phyloP scores from a whole-genome alignment of 2,797 vertebrate genomes.

The Erethizon dorsatum region DNA sequence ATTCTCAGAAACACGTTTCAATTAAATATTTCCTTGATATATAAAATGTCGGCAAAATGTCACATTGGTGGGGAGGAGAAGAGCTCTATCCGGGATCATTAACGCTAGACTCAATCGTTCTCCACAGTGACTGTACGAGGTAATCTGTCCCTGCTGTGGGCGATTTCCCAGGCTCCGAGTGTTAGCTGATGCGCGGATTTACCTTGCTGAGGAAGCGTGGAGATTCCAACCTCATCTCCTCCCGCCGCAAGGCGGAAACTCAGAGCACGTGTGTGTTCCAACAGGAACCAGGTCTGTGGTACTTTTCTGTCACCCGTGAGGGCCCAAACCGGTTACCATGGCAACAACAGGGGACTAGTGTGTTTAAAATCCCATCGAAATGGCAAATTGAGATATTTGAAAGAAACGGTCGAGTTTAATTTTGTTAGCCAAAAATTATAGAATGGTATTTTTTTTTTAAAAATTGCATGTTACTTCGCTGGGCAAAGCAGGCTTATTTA shows the following conservation, averaged over 20 bases:
- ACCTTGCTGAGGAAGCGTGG: constrained; percentile 84
- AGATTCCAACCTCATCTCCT: constrained; percentile 82
- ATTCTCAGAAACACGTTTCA: constrained; percentile 86
- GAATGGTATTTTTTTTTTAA: neutral
- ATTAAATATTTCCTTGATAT: constrained; percentile 86
- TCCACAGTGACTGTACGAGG: constrained; percentile 68
- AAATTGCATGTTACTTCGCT: constrained; percentile 3
- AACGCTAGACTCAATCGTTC: constrained; percentile 74
- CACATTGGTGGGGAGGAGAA: constrained; percentile 83
- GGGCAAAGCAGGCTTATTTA: neutral
- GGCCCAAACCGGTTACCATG: constrained; percentile 89
- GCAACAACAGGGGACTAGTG: constrained; percentile 87
- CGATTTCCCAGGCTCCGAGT: constrained; percentile 74
- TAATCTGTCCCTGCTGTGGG: constrained; percentile 86
- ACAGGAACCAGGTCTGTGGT: constrained; percentile 87
- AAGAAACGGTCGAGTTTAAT: constrained; percentile 85
- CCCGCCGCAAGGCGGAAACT: constrained; percentile 79
- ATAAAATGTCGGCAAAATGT: constrained; percentile 86
- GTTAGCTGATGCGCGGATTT: constrained; percentile 80
- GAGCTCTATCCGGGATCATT: constrained; percentile 81
- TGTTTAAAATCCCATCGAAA: constrained; percentile 90
- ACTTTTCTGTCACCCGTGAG: constrained; percentile 89
- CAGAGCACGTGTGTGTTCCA: constrained; percentile 86
- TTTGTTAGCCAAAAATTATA: constrained; percentile 63
- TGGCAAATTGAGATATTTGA: constrained; percentile 89